These are phyloP conservation scores for Anoplolepis gracilipes DNA, from an alignment of 1,140 invertebrate species.

Conservation along the genomic window DNA sequence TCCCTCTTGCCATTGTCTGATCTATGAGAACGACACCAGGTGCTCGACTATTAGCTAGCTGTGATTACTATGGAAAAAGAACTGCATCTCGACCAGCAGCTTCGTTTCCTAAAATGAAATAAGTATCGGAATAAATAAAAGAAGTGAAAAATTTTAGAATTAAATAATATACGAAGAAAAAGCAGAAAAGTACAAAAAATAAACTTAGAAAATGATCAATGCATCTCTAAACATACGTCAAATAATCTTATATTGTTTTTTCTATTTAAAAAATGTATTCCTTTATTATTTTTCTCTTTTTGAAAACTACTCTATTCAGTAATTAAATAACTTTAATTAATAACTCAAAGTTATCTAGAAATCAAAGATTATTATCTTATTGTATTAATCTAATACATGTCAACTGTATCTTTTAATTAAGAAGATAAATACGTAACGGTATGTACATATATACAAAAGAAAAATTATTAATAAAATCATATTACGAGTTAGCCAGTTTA, in stretches of 20 bases:
- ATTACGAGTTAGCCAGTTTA: neutral
- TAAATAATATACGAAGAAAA: too few species aligned
- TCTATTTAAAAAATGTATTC: neutral
- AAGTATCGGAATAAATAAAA: neutral
- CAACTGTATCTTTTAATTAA: neutral
- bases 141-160: neutral
- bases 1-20: conserved; percentile 73
- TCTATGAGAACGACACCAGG: conserved; percentile 33
- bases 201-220: neutral
- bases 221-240: neutral
- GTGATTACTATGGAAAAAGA: conserved; percentile 46
- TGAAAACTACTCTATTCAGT: neutral
- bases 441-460: neutral
- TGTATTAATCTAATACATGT: neutral
- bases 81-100: conserved; percentile 65
- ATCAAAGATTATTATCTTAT: neutral
- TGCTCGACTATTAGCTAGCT: conserved; percentile 63
- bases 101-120: conserved; percentile 49
- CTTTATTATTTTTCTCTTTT: neutral
- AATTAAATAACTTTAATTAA: too few species aligned
- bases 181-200: neutral
- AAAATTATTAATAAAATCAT: conserved; percentile 31
- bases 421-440: neutral
- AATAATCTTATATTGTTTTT: neutral
- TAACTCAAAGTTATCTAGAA: neutral